Conservation (phyloP, 2,888 invertebrate species). For the Falcaria lacertinaria region DNA sequence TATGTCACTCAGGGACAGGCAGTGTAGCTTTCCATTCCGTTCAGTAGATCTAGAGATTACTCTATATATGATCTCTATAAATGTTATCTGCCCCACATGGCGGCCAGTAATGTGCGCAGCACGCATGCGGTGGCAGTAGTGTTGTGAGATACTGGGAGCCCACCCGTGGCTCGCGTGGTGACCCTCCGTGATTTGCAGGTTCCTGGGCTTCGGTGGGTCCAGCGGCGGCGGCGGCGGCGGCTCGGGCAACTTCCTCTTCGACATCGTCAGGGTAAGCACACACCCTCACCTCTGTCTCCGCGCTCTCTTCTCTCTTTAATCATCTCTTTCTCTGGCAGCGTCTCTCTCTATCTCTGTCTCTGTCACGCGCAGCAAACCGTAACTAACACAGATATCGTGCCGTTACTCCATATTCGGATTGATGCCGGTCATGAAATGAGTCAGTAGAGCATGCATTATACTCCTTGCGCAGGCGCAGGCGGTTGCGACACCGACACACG, state of each 20-base stretch:
- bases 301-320: constrained; percentile 1
- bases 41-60: no score
- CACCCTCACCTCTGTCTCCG: constrained; percentile 3
- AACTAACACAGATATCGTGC: not conserved
- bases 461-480: no score
- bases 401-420: not conserved
- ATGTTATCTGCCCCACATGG: no score
- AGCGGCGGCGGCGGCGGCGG: constrained; percentile 81
- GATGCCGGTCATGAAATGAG: not conserved
- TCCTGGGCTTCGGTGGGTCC: constrained; percentile 82
- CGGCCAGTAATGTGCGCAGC: no score
- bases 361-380: not conserved
- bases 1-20: no score
- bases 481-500: no score
- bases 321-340: constrained; percentile 1
- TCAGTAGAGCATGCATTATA: not conserved
- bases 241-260: constrained; percentile 93
- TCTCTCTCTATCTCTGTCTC: not conserved
- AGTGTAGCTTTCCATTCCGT: no score
- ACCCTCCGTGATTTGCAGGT: constrained; percentile 48
- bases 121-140: no score
- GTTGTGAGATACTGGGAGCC: no score
- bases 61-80: no score
- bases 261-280: constrained; percentile 90
- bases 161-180: constrained; percentile 20